A percentile compares a stretch with the other conserved stretches of the same genome.
These are phyloP conservation scores for Furnarius figulus DNA, from an alignment of 2,113 vertebrate species.

Conservation along the genomic window DNA sequence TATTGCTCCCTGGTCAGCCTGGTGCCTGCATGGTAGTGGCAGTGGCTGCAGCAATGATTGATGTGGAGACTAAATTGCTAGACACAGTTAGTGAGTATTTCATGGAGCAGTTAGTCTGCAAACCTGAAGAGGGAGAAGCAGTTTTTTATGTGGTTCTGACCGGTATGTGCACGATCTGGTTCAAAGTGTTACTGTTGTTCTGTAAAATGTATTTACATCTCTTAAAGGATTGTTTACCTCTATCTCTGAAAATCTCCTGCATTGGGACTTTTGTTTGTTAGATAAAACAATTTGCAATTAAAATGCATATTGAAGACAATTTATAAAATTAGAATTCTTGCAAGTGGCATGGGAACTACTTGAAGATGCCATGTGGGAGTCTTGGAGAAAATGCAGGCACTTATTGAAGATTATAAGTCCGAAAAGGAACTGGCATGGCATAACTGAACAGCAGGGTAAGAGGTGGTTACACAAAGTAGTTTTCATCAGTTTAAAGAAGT, in stretches of 20 bases:
- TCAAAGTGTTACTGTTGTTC: background rate
- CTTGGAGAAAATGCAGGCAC: background rate
- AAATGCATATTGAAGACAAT: background rate
- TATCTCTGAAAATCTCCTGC: background rate
- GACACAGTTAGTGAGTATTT: background rate
- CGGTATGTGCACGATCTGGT: background rate
- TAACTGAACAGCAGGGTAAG: background rate
- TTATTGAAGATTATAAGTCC: background rate
- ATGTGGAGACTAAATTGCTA: background rate
- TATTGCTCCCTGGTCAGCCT: background rate
- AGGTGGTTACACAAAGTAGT: background rate
- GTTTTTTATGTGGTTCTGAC: background rate
- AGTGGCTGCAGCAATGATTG: background rate
- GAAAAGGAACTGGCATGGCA: background rate
- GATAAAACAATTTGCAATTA: background rate
- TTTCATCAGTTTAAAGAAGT: background rate
- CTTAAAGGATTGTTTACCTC: background rate
- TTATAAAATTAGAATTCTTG: background rate
- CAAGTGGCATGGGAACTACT: background rate
- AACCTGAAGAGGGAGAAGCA: background rate
- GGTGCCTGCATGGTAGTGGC: background rate
- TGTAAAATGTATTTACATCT: background rate
- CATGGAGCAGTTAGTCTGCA: background rate
- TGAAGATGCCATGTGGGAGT: background rate
- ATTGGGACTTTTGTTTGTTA: background rate